Percentiles rank a stretch among this genome's conserved stretches.
Evolutionary conservation across 2,797 vertebrate genomes (phyloP).

Genomic region (Siniperca obscura): DNA sequence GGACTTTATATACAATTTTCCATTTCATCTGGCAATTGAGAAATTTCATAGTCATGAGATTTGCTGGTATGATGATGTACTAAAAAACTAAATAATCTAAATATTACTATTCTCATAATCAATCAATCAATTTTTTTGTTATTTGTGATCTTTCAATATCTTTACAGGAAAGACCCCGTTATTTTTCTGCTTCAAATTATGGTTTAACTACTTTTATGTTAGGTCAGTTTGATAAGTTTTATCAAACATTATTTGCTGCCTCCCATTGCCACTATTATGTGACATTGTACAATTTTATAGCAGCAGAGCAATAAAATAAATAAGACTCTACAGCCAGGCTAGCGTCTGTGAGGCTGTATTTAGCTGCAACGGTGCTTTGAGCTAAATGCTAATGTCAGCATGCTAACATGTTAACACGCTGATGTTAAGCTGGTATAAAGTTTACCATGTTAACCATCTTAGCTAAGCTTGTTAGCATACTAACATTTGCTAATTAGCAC

Average conservation of each 20-base stretch:
- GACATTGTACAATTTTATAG: background rate
- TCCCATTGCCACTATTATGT: conserved; percentile 2
- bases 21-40: conserved; percentile 43
- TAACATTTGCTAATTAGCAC: background rate
- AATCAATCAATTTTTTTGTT: background rate
- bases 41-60: conserved; percentile 18
- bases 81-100: background rate
- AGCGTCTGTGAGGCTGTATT: background rate
- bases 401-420: background rate
- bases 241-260: conserved; percentile 12
- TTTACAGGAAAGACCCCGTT: background rate
- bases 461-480: background rate
- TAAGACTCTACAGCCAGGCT: background rate
- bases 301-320: conserved; percentile 5
- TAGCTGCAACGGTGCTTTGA: background rate
- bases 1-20: conserved; percentile 41
- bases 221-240: background rate
- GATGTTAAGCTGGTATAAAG: background rate
- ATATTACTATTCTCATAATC: background rate
- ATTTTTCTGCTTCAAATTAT: background rate
- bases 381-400: background rate
- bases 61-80: background rate
- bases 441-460: background rate
- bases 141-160: background rate
- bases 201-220: background rate